Conservation (phyloP, 2,888 invertebrate species). For the Boloria selene region DNA sequence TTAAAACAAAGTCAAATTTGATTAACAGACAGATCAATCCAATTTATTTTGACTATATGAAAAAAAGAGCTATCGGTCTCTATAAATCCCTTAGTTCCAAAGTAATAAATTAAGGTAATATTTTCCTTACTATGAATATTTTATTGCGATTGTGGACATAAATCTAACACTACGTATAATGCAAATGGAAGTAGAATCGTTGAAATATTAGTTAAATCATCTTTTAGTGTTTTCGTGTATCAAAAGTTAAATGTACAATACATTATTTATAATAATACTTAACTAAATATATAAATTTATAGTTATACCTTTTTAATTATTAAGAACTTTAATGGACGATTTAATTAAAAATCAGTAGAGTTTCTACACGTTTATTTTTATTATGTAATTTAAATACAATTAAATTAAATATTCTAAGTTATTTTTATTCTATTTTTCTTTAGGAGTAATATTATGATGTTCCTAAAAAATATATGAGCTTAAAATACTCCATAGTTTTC, state of each 20-base stretch:
- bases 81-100: constrained; percentile 15
- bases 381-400: too few relatives aligned
- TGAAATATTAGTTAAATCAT: constrained; percentile 11
- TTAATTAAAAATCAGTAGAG: too few relatives aligned
- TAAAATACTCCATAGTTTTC: constrained; percentile 53
- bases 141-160: constrained; percentile 18
- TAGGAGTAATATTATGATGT: background rate
- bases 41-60: too few relatives aligned
- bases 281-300: background rate
- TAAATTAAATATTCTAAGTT: too few relatives aligned
- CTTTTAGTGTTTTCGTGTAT: constrained; percentile 9
- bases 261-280: background rate
- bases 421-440: too few relatives aligned
- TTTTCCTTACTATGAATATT: constrained; percentile 21
- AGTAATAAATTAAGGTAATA: constrained; percentile 20
- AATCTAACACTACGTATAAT: constrained; percentile 11
- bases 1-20: too few relatives aligned
- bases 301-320: too few relatives aligned
- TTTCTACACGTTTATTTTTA: too few relatives aligned
- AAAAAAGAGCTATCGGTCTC: background rate
- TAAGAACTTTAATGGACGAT: too few relatives aligned
- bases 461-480: background rate
- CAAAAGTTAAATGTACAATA: background rate
- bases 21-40: too few relatives aligned
- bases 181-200: constrained; percentile 19